Conservation (phyloP, 2,113 vertebrate species). For the Sinocyclocheilus anshuiensis region DNA sequence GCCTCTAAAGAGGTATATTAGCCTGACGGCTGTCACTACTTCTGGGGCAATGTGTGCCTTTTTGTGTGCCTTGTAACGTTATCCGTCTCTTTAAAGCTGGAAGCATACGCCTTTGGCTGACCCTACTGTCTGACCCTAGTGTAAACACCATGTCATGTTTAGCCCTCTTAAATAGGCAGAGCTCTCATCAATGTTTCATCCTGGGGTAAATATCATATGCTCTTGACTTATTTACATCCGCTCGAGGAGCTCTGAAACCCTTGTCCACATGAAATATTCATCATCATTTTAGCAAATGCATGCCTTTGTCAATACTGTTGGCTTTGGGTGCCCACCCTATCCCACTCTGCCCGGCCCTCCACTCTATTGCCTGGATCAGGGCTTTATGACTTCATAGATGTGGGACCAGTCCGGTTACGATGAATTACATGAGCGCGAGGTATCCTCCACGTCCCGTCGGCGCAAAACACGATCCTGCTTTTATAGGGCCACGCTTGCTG, state of each 20-base stretch:
- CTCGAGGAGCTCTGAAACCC: constrained; percentile 76
- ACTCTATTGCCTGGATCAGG: constrained; percentile 29
- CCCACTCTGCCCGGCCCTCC: constrained; percentile 38
- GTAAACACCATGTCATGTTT: constrained; percentile 82
- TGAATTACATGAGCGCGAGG: constrained; percentile 59
- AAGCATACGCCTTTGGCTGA: constrained; percentile 76
- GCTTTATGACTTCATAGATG: constrained; percentile 59
- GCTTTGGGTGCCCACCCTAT: constrained; percentile 63
- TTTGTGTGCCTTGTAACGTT: constrained; percentile 64
- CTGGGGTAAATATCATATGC: constrained; percentile 82
- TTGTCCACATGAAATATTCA: constrained; percentile 84
- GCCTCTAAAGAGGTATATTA: constrained; percentile 47
- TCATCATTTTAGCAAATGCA: constrained; percentile 78
- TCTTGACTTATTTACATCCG: constrained; percentile 86
- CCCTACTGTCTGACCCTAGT: constrained; percentile 79
- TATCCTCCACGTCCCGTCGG: constrained; percentile 28
- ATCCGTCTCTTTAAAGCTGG: constrained; percentile 76
- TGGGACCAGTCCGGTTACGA: constrained; percentile 53
- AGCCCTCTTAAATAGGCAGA: constrained; percentile 80
- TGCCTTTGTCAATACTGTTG: constrained; percentile 75
- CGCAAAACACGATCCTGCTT: constrained; percentile 69
- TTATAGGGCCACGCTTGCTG: constrained; percentile 63
- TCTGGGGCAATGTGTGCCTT: constrained; percentile 55
- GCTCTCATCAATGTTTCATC: constrained; percentile 82
- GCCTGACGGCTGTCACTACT: constrained; percentile 53